phyloP scores from a whole-genome alignment of 2,797 vertebrate genomes.

The Calcarius lapponicus region DNA sequence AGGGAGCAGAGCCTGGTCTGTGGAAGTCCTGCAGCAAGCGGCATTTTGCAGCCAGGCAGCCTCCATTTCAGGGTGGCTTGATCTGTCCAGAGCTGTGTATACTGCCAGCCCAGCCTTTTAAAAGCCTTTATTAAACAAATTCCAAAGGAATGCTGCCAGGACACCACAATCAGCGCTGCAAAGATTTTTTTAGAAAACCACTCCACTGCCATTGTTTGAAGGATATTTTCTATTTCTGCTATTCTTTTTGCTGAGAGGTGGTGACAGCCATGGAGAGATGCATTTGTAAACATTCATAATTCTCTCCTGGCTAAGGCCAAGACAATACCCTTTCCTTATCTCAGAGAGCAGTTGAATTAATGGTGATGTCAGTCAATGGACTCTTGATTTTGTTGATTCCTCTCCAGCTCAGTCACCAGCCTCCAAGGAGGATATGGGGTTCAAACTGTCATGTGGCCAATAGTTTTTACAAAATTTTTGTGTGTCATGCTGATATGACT shows the following conservation, averaged over 20 bases:
- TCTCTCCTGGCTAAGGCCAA: not conserved
- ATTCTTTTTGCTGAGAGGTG: not conserved
- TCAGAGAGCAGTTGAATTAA: not conserved
- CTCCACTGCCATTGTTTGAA: not conserved
- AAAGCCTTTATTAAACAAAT: not conserved
- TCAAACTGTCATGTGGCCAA: not conserved
- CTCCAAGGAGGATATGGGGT: not conserved
- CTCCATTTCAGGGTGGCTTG: not conserved
- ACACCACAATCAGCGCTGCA: not conserved
- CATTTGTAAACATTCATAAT: not conserved
- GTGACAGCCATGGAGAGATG: not conserved
- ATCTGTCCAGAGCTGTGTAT: not conserved
- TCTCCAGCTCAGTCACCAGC: not conserved
- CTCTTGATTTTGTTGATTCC: not conserved
- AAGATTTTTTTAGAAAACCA: not conserved
- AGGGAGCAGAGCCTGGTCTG: not conserved
- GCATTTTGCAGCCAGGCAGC: not conserved
- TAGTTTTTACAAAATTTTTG: not conserved
- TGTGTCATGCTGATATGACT: not conserved
- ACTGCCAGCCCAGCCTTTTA: not conserved
- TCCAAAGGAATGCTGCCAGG: not conserved
- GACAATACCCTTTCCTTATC: not conserved
- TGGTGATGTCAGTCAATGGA: not conserved
- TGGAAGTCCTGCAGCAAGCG: not conserved
- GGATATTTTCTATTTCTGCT: constrained; percentile 1